phyloP scores from a whole-genome alignment of 1,140 invertebrate species.

The Magallana ariakensis region DNA sequence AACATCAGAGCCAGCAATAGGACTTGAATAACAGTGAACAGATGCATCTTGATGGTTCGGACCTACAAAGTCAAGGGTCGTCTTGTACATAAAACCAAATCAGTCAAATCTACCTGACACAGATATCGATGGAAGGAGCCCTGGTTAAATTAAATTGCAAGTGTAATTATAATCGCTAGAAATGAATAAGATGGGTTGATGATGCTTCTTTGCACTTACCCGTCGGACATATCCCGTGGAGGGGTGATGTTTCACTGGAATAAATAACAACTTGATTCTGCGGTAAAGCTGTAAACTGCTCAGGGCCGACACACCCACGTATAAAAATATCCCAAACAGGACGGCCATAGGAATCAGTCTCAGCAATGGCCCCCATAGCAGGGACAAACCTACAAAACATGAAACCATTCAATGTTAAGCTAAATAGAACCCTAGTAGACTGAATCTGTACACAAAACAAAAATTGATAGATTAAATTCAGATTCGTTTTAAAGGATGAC shows the following conservation, averaged over 20 bases:
- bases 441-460: no score
- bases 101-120: no score
- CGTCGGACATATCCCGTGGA: slow-evolving; percentile 83
- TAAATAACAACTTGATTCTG: slow-evolving; percentile 90
- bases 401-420: background rate
- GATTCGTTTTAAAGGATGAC: no score
- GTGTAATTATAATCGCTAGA: no score
- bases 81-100: no score
- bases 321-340: slow-evolving; percentile 96
- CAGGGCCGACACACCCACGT: slow-evolving; percentile 96
- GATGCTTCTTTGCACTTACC: slow-evolving; percentile 69
- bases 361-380: slow-evolving; percentile 89
- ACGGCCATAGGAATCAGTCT: slow-evolving; percentile 94
- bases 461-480: no score
- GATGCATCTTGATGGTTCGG: slow-evolving; percentile 93
- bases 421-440: no score
- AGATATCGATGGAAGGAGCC: no score
- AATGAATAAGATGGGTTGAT: no score
- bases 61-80: slow-evolving; percentile 83
- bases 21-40: slow-evolving; percentile 92
- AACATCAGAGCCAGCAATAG: slow-evolving; percentile 88
- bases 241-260: slow-evolving; percentile 96
- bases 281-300: slow-evolving; percentile 96
- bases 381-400: slow-evolving; percentile 85
- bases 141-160: no score